Percentiles rank a stretch among this genome's conserved stretches.
Conservation (phyloP, 2,888 invertebrate genomes). For the Parnassius glacialis region DNA sequence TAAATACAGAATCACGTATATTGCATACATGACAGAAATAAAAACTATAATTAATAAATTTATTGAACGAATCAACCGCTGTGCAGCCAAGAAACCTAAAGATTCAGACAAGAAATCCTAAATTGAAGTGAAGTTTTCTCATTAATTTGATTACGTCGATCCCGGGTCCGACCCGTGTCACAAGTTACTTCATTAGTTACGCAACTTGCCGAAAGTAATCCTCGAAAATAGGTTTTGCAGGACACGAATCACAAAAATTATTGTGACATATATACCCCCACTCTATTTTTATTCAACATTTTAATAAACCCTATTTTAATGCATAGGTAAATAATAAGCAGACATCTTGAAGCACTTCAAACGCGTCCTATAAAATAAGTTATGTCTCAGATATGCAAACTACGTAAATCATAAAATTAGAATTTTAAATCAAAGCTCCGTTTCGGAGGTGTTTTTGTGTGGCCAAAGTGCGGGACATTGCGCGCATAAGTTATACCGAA, state of each 20-base stretch:
- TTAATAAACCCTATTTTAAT: slow-evolving; percentile 8
- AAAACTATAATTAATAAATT: slow-evolving; percentile 47
- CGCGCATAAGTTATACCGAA: too few species aligned
- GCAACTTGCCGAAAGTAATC: slow-evolving; percentile 76
- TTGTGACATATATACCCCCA: slow-evolving; percentile 42
- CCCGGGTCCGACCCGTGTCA: slow-evolving; percentile 77
- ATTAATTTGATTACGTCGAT: slow-evolving; percentile 81
- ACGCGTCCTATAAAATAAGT: too few species aligned
- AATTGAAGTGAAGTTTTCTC: slow-evolving; percentile 80
- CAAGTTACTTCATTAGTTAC: slow-evolving; percentile 80
- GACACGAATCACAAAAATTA: slow-evolving; percentile 69
- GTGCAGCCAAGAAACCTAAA: slow-evolving; percentile 72
- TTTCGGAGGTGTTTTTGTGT: too few species aligned
- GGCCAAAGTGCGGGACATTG: too few species aligned
- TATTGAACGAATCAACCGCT: slow-evolving; percentile 67
- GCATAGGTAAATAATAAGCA: slow-evolving; percentile 14
- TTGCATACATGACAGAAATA: too few species aligned
- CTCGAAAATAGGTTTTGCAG: slow-evolving; percentile 71
- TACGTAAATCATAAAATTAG: too few species aligned
- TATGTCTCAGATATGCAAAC: too few species aligned
- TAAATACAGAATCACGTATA: too few species aligned
- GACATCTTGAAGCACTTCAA: too few species aligned
- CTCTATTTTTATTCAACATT: slow-evolving; percentile 30
- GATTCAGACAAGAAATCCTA: slow-evolving; percentile 75
- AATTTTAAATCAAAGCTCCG: too few species aligned